Evolutionary conservation across 2,113 vertebrate species (phyloP), one percentile per base, ranked within the genome.

Genomic region (Elephantulus edwardii): DNA sequence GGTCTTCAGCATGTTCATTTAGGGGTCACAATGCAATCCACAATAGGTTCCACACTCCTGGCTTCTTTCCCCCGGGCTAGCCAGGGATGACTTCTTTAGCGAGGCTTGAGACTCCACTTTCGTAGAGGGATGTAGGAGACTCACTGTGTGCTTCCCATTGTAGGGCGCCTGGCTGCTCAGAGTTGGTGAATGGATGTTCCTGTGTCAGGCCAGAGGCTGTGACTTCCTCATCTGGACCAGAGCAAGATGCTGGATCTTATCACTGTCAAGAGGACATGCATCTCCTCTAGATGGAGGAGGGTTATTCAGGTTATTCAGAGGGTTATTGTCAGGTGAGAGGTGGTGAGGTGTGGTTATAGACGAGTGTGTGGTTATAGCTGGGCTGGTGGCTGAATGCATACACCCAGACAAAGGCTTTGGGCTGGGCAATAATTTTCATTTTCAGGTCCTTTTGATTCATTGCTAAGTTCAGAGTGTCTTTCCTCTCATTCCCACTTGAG

Each of bases 181-280:
- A 6, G 33, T 68, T 54, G 62, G 56, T 44, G 26, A 50, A 26
- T 5, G 24, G 71, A 26, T 1, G 1, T 2, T 40, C 11, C 64
- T 1, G 20, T 2, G 0, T 35, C 19, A 30, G 78, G n/a, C 13
- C 0, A 0, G 48, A 44, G 56, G 40, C 75, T 1, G 0, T 0
- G 0, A 42, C 40, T 19, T 74, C 48, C 30, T 22, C 52, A 66
- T 40, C 72, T 0, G 0, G 77, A 28, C 35, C 17, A 0, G 6
- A 11, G 35, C 35, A n/a, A 11, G 0, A 0, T 0, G 0, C 58
- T 70, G 83, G 66, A 28, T 7, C 58, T 77, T 68, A 58, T 28
- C 66, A 24, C 66, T 92, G 64, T 62, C 17, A 79, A 22, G 24
- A 30, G 35, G 22, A 13, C 0, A 0, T 2, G 16, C 26, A 20